Evolutionary conservation across 2,113 vertebrate genomes (phyloP).

Genomic region (Triplophysa dalaica): DNA sequence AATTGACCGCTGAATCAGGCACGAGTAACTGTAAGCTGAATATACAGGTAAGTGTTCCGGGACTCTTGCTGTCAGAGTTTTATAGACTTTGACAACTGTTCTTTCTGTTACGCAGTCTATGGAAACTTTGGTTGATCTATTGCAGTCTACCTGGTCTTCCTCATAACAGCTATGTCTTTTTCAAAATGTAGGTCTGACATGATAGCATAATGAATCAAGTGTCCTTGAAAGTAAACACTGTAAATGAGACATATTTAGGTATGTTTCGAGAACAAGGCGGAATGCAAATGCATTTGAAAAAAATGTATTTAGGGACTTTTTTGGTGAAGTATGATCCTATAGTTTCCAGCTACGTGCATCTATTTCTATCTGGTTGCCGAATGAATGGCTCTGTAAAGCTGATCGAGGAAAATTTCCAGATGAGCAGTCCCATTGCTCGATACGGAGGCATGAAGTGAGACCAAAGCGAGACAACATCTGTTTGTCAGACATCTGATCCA

Average conservation of each 20-base stretch:
- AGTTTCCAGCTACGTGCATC: too few relatives aligned
- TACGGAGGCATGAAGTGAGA: constrained; percentile 3
- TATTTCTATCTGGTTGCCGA: background rate
- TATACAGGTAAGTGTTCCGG: background rate
- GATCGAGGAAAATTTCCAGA: background rate
- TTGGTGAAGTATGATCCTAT: background rate
- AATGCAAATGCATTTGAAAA: too few relatives aligned
- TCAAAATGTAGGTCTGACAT: too few relatives aligned
- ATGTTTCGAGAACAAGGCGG: too few relatives aligned
- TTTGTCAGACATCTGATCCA: constrained; percentile 5
- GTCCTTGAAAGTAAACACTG: background rate
- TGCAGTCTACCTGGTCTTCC: background rate
- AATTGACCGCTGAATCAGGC: too few relatives aligned
- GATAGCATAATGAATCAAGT: too few relatives aligned
- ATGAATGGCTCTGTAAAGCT: background rate
- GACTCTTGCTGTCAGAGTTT: background rate
- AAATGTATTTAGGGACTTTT: too few relatives aligned
- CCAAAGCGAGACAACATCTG: constrained; percentile 6
- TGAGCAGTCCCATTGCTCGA: background rate
- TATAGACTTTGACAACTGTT: background rate
- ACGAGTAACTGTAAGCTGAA: background rate
- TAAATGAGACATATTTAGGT: background rate
- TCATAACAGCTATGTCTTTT: background rate
- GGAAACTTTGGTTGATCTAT: background rate
- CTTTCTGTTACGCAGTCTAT: background rate